These are phyloP conservation scores for Odontesthes bonariensis DNA, from an alignment of 2,113 vertebrate genomes.

Conservation along the genomic window DNA sequence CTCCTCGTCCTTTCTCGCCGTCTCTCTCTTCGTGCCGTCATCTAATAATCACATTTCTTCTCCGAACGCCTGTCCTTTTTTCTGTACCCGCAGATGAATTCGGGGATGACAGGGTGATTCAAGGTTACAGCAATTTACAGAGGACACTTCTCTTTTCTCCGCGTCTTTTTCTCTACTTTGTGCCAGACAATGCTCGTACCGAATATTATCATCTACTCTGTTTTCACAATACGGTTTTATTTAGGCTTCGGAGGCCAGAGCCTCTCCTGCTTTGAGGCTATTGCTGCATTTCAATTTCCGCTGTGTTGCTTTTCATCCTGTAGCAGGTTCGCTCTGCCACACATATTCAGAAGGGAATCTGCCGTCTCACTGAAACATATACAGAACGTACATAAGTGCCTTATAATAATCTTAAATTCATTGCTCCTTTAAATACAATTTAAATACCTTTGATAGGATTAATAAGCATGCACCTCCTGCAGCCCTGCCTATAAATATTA, in stretches of 20 bases:
- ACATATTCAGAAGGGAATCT: slow-evolving; percentile 38
- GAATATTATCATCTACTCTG: slow-evolving; percentile 57
- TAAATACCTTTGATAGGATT: neutral
- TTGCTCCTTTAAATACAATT: neutral
- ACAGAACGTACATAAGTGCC: neutral
- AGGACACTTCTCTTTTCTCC: slow-evolving; percentile 31
- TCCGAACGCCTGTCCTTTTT: slow-evolving; percentile 41
- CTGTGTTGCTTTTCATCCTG: slow-evolving; percentile 47
- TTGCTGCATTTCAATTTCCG: slow-evolving; percentile 62
- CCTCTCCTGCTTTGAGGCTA: slow-evolving; percentile 31
- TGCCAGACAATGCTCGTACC: slow-evolving; percentile 37
- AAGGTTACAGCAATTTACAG: slow-evolving; percentile 66
- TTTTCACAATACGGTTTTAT: slow-evolving; percentile 61
- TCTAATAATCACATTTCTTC: slow-evolving; percentile 73
- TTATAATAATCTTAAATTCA: slow-evolving; percentile 10
- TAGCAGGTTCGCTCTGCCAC: slow-evolving; percentile 29
- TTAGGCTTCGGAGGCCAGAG: slow-evolving; percentile 41
- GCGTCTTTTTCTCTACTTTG: neutral
- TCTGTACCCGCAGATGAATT: slow-evolving; percentile 41
- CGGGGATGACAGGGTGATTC: slow-evolving; percentile 49
- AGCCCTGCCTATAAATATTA: neutral
- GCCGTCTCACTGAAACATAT: slow-evolving; percentile 9
- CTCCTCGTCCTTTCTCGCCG: neutral
- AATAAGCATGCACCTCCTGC: neutral
- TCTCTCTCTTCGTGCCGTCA: slow-evolving; percentile 36